Evolutionary conservation across 2,888 invertebrate species (phyloP), one percentile per base, ranked within the genome.

Genomic region (Masnerella sp.): DNA sequence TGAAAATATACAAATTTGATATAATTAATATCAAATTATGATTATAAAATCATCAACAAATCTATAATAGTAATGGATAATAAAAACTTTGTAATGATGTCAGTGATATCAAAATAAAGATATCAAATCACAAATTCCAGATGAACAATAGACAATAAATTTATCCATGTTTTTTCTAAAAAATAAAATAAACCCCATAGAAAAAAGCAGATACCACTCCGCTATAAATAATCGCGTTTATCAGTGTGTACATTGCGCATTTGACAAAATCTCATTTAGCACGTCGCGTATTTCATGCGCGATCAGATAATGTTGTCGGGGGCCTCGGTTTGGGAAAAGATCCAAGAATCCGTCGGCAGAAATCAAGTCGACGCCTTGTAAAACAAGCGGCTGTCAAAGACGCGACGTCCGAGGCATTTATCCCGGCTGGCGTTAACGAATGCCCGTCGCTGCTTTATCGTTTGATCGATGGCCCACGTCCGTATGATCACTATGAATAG

Each of bases 391-490:
- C 52, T 54, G 54, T 64, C 64, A 52, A 64, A 64, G 64, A 54
- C 52, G 36, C 64, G 14, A 64, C 45, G 64, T 43, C 28, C 52
- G 20, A 52, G 36, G 56, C 65, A 65, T 65, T 65, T 65, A 40
- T 65, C 43, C 30, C 38, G 30, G 22, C 38, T 47, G 54, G 47
- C 65, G 54, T 65, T 65, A 65, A 65, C 65, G 54, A 65, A 65
- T 56, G 56, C 17, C 14, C 42, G 54, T 45, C 36, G 14, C 45
- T 45, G 45, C 38, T 65, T 65, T 65, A 65, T 54, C 65, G 65
- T 65, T 65, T 54, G 65, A 65, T 65, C 65, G 54, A 65, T 65
- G 65, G 18, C 38, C 65, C 43, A 54, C 65, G 65, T 65, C 54
- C 34, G 65, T 30, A 54, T 65, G 65, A 65, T 54, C 65, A 54